These are phyloP conservation scores for Chrysomela aeneicollis DNA, from an alignment of 2,888 invertebrate genomes.

Conservation along the genomic window DNA sequence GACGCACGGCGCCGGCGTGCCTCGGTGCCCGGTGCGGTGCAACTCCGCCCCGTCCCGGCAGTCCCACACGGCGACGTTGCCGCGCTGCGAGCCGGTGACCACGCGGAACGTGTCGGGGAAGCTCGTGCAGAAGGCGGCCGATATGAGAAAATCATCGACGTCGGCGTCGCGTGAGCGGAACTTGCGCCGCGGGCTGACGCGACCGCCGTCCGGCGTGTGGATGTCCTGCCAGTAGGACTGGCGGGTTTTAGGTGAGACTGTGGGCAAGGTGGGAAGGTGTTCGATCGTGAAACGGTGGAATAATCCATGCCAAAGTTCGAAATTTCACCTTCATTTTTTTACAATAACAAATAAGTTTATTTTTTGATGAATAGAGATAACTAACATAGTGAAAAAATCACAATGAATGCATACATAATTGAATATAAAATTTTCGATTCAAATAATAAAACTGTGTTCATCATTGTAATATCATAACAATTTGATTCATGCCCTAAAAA, in stretches of 20 bases:
- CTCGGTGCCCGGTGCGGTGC: conserved; percentile 29
- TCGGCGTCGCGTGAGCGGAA: conserved; percentile 37
- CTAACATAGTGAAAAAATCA: no score
- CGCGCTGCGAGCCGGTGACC: conserved; percentile 43
- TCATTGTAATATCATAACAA: no score
- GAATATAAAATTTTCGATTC: no score
- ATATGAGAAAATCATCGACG: conserved; percentile 25
- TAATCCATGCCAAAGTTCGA: not conserved
- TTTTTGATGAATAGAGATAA: no score
- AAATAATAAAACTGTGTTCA: no score
- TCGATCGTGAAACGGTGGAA: not conserved
- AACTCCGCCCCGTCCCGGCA: conserved; percentile 28
- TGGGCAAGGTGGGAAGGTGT: no score
- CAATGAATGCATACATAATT: no score
- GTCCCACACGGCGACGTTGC: conserved; percentile 44
- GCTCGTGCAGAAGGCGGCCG: conserved; percentile 49
- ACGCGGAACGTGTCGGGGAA: conserved; percentile 38
- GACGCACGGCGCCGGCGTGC: conserved; percentile 33
- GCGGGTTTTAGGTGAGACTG: conserved; percentile 54
- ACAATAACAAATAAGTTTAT: no score
- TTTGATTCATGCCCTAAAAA: no score
- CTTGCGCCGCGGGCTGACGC: conserved; percentile 35
- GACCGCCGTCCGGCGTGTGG: conserved; percentile 49
- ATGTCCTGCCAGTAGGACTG: conserved; percentile 55
- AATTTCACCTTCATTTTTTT: no score